Percentiles rank a stretch among this genome's conserved stretches.
phyloP scores from a whole-genome alignment of 2,113 vertebrate genomes.

The Podiceps cristatus region DNA sequence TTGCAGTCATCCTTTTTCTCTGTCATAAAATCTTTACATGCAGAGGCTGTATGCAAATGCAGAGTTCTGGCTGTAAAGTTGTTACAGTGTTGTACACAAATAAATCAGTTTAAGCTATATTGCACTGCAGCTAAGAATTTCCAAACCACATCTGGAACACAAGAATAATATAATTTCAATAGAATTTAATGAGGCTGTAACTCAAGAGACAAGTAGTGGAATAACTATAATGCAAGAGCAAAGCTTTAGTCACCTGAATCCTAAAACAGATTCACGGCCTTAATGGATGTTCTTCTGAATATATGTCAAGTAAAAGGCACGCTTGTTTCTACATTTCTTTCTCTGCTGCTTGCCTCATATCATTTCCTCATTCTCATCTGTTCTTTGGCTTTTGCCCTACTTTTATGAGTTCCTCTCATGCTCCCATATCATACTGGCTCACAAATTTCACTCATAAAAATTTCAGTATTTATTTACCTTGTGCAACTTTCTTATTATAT shows the following conservation, averaged over 20 bases:
- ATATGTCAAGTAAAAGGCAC: not conserved
- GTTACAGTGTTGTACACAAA: not conserved
- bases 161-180: not conserved
- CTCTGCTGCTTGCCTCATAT: not conserved
- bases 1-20: not conserved
- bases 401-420: slow-evolving; percentile 29
- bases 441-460: slow-evolving; percentile 50
- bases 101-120: not conserved
- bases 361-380: not conserved
- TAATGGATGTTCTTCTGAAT: not conserved
- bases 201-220: not conserved
- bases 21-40: not conserved
- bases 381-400: slow-evolving; percentile 39
- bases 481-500: not conserved
- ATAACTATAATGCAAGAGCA: slow-evolving; percentile 25
- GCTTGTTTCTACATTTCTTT: not conserved
- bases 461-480: slow-evolving; percentile 53
- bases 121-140: not conserved
- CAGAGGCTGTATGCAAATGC: not conserved
- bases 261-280: not conserved
- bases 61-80: not conserved
- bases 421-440: not conserved
- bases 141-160: not conserved
- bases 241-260: not conserved
- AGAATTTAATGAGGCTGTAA: slow-evolving; percentile 15